Base-by-base conservation (phyloP, 2,888 invertebrate species). In the Argyresthia albistria region DNA sequence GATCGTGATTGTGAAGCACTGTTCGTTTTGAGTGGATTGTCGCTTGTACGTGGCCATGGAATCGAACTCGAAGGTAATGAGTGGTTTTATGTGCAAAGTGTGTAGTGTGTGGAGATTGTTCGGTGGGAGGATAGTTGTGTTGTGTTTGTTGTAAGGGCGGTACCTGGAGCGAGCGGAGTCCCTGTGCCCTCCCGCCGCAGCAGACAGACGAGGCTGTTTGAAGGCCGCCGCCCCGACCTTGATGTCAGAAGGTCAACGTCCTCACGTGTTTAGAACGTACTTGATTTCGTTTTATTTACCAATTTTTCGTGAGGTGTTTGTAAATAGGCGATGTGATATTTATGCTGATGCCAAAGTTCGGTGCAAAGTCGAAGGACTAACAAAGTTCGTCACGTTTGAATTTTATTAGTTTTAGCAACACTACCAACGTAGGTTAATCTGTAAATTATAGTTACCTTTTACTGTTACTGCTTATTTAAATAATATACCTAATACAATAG, bases 141-240 rank as follows among this genome's bases (percentile, higher is more conserved):
- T 25, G 6, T 25, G 6, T 6, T 25, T 25, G 25, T 25, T 25
- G 25, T 25, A 2, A 25, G 25, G 25, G 50, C 54, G 53, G 53
- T 46, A 52, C 65, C 71, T 69, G 69, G 71, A 66, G 72, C 68
- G 66, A 72, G 66, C 49, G 25, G 25, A 25, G 25, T 25, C 25
- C 25, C 25, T 25, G 25, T 25, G 25, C 25, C 25, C 25, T 25
- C 25, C 25, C 50, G 25, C 50, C 25, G 25, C 16, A 25, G 42
- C 42, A 50, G 50, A 50, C 47, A 25, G 80, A 74, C 81, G 77
- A 81, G 82, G 77, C 81, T 79, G 77, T 78, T 73, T 80, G 87
- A 86, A 87, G 87, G 87, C 87, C 86, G 83, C 75, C 77, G 76
- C 67, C 72, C 70, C 80, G 87, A 87, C 87, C 87, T 87, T 87